Evolutionary conservation across 2,888 invertebrate genomes (phyloP).

Genomic region (Tridacna gigas): DNA sequence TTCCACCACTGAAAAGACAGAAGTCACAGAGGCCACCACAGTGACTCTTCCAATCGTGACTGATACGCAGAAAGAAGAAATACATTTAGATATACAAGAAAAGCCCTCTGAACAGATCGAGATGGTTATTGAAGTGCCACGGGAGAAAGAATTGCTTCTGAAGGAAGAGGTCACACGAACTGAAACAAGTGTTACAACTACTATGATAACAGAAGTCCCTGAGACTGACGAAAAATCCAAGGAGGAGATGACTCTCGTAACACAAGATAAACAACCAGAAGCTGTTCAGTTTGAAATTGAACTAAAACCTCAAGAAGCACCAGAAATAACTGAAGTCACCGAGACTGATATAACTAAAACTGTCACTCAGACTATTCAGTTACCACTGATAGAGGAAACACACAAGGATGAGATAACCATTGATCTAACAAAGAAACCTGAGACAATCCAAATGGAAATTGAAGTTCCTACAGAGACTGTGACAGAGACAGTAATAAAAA

Average conservation of each 20-base stretch:
- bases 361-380: constrained; percentile 49
- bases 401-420: constrained; percentile 70
- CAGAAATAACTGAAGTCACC: constrained; percentile 45
- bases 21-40: constrained; percentile 48
- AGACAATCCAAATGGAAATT: constrained; percentile 65
- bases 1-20: constrained; percentile 61
- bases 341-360: constrained; percentile 53
- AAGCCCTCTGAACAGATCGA: constrained; percentile 64
- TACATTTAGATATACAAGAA: constrained; percentile 67
- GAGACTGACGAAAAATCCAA: constrained; percentile 62
- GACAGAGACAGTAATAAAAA: constrained; percentile 33
- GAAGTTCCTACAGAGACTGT: constrained; percentile 59
- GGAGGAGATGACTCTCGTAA: constrained; percentile 55
- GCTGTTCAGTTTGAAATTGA: constrained; percentile 57
- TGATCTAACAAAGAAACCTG: constrained; percentile 67
- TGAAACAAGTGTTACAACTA: constrained; percentile 44
- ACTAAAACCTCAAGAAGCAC: constrained; percentile 48
- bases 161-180: constrained; percentile 47
- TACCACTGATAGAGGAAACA: constrained; percentile 64
- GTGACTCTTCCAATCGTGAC: constrained; percentile 47
- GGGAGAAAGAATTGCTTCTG: constrained; percentile 45
- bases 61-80: constrained; percentile 66
- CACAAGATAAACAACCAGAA: constrained; percentile 56
- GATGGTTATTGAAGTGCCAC: constrained; percentile 47
- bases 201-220: constrained; percentile 67